Evolutionary conservation across 2,888 invertebrate species (phyloP).

Genomic region (Dysmachus trigonus): DNA sequence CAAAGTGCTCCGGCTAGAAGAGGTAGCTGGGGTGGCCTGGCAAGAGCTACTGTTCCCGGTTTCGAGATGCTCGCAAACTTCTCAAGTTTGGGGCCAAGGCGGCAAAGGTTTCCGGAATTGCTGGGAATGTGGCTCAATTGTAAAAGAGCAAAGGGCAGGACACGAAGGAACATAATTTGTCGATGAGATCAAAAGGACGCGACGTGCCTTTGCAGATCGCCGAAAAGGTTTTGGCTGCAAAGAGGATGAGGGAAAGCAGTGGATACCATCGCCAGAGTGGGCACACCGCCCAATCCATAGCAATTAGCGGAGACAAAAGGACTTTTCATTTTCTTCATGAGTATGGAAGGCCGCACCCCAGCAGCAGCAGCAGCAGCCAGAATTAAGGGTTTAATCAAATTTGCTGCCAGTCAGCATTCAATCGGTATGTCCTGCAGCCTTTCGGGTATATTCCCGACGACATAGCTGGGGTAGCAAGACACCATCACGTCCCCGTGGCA

Average conservation of each 20-base stretch:
- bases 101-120: not conserved
- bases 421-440: not conserved
- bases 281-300: constrained; percentile 42
- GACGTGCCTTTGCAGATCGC: constrained; percentile 32
- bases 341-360: not conserved
- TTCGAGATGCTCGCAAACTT: not conserved
- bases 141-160: not conserved
- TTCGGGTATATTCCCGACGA: not conserved
- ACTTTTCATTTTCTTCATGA: constrained; percentile 15
- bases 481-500: not conserved
- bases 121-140: not conserved
- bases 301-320: constrained; percentile 44
- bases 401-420: constrained; percentile 21
- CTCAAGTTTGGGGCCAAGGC: not conserved
- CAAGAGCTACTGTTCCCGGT: not conserved
- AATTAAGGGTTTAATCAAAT: constrained; percentile 34
- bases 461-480: not conserved
- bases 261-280: too few relatives aligned
- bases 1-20: constrained; percentile 23
- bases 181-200: constrained; percentile 39
- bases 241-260: constrained; percentile 38
- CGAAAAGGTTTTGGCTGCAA: not conserved
- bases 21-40: not conserved
- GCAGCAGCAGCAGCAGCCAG: not conserved
- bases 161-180: constrained; percentile 17